phyloP scores from a whole-genome alignment of 1,140 invertebrate genomes.

The Lepidostoma basale region DNA sequence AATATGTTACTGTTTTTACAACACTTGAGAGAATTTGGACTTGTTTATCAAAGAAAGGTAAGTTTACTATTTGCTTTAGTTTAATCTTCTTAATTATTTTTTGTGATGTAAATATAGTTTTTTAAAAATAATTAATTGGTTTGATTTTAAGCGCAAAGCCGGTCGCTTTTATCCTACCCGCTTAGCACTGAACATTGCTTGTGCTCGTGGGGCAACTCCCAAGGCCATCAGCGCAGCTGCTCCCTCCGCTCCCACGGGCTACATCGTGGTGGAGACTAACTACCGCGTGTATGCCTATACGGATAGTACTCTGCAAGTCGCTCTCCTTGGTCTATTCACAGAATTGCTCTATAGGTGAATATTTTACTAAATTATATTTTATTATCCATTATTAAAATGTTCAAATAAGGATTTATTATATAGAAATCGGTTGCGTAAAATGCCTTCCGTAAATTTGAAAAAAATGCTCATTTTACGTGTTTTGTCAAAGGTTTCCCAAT shows the following conservation, averaged over 20 bases:
- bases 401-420: too few species aligned
- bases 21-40: slow-evolving; percentile 94
- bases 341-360: slow-evolving; percentile 85
- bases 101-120: background rate
- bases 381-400: too few species aligned
- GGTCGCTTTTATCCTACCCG: slow-evolving; percentile 94
- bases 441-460: too few species aligned
- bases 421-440: too few species aligned
- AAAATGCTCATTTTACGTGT: too few species aligned
- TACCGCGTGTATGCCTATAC: slow-evolving; percentile 97
- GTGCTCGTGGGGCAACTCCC: slow-evolving; percentile 52
- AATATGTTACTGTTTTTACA: slow-evolving; percentile 89
- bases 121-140: slow-evolving; percentile 65
- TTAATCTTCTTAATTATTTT: background rate
- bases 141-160: slow-evolving; percentile 72
- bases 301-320: slow-evolving; percentile 90
- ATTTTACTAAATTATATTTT: slow-evolving; percentile 14
- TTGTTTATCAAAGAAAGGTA: slow-evolving; percentile 95
- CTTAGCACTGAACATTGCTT: slow-evolving; percentile 88
- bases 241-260: slow-evolving; percentile 67
- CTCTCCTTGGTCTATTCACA: slow-evolving; percentile 89
- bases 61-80: background rate
- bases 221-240: slow-evolving; percentile 42
- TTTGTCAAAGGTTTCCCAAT: slow-evolving; percentile 90
- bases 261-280: slow-evolving; percentile 96